Evolutionary conservation across 2,888 invertebrate genomes (phyloP), one percentile per base, ranked within the genome.

Genomic region (Tachystola acroxantha): DNA sequence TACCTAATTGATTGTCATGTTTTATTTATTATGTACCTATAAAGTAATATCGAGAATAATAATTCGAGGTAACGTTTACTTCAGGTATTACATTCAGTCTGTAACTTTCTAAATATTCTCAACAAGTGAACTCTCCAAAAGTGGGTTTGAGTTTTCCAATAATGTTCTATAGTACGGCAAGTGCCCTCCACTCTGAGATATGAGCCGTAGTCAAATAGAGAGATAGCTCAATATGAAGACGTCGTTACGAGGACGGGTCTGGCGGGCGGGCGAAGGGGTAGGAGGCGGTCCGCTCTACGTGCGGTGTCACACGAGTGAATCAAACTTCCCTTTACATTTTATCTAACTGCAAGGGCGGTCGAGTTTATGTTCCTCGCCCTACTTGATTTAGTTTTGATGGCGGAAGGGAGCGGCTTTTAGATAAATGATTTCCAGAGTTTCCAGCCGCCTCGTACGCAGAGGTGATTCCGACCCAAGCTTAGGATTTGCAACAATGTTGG

Each of bases 351-450:
- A 68, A 80, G 82, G 84, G 81, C 66, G 84, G 84, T 74, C 64
- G 75, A 70, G 73, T 81, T 84, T 81, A 84, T 79, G 76, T 69
- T 70, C 74, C 64, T 73, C 73, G 65, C 78, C 82, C 77, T 77
- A 67, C 76, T 82, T 84, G 82, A 85, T 85, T 77, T 77, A 78
- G 81, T 81, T 85, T 82, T 85, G 82, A 85, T 85, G 72, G 78
- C 74, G 68, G 73, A 72, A 76, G 78, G 84, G 78, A 71, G 69
- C 67, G 70, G 77, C 78, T 82, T 76, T 82, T 69, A 84, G 75
- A 78, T 84, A 85, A 85, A 84, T 80, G 73, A 79, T 80, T 72
- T 61, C 54, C 59, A 65, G 59, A 6, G 3, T 16, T 16, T 16
- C 16, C 16, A 4, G 3, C 54, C 59, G 50, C 57, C 52, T 57